Conservation (phyloP, 2,888 invertebrate genomes). For the Glyphotaelius pellucidus region DNA sequence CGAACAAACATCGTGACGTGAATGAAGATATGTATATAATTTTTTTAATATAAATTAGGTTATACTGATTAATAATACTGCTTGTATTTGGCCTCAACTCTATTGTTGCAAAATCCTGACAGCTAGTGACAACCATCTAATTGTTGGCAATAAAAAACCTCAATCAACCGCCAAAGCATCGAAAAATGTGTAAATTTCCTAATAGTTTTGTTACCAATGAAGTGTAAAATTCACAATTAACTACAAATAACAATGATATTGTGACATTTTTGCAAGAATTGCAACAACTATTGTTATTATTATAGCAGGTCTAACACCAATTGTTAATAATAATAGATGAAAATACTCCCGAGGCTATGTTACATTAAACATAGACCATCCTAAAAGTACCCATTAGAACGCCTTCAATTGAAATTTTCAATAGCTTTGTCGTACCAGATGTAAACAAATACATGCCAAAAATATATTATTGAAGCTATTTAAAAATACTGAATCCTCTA, state of each 20-base stretch:
- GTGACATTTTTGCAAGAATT: not conserved
- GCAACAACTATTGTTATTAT: not conserved
- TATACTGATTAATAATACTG: too few species aligned
- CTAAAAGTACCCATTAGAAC: too few species aligned
- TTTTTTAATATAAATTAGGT: too few species aligned
- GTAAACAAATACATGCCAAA: too few species aligned
- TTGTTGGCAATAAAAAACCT: not conserved
- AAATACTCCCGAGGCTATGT: not conserved
- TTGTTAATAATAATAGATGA: not conserved
- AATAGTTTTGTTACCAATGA: not conserved
- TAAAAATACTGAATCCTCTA: too few species aligned
- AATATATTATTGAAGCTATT: too few species aligned
- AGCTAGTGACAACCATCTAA: not conserved
- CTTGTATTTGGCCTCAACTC: not conserved
- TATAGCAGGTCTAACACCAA: not conserved
- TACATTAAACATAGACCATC: not conserved
- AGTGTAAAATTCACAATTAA: not conserved
- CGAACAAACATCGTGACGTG: too few species aligned
- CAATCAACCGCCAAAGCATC: not conserved
- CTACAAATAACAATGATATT: not conserved
- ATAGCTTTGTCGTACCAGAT: too few species aligned
- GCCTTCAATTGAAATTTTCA: too few species aligned
- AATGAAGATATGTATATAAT: too few species aligned
- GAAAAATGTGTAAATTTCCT: not conserved
- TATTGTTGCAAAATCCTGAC: not conserved